Percentiles rank a stretch among this genome's conserved stretches.
phyloP scores from a whole-genome alignment of 2,113 vertebrate genomes.

The Uria lomvia region DNA sequence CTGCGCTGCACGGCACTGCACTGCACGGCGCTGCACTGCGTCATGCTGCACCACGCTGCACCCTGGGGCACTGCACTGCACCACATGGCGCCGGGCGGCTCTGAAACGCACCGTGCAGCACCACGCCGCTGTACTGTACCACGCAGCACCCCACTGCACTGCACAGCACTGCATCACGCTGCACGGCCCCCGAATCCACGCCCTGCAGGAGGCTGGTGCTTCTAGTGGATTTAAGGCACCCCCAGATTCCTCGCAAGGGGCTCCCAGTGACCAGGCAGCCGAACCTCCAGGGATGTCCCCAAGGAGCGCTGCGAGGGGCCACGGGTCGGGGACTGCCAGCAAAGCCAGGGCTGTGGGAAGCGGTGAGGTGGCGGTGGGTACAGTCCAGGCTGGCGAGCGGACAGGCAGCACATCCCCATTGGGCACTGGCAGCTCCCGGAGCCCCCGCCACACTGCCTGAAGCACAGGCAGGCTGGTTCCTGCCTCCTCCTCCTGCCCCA shows the following conservation, averaged over 20 bases:
- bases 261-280: neutral
- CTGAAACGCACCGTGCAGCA: accelerated
- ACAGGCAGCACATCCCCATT: neutral
- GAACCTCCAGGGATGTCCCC: neutral
- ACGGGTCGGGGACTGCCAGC: neutral
- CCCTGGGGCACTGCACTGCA: too few relatives aligned
- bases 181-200: accelerated
- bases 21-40: too few relatives aligned
- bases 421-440: neutral
- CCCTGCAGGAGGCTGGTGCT: neutral
- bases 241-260: neutral
- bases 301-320: accelerated
- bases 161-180: accelerated
- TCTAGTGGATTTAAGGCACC: neutral
- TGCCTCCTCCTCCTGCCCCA: neutral
- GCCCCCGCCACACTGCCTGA: accelerated
- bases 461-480: neutral
- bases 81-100: too few relatives aligned
- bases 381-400: neutral
- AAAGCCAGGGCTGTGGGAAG: neutral
- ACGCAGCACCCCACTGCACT: too few relatives aligned
- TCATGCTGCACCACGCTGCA: too few relatives aligned
- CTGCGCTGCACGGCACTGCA: too few relatives aligned
- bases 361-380: neutral
- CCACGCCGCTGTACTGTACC: accelerated